Percentiles rank a stretch among this genome's conserved stretches.
phyloP scores from a whole-genome alignment of 2,888 invertebrate species.

The Pachymerium ferrugineum region DNA sequence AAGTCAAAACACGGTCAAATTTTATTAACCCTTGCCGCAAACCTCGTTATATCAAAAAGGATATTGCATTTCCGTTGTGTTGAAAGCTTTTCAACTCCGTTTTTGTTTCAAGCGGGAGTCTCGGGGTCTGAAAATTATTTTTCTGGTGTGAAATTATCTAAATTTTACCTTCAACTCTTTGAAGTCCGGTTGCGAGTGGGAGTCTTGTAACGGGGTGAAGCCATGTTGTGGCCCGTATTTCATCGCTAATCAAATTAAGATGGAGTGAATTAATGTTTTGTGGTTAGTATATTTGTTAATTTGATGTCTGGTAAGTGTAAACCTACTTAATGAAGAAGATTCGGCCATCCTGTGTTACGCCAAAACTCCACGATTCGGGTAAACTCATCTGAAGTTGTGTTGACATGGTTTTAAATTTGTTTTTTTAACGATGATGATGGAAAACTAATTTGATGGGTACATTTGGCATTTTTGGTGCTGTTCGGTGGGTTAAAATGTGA shows the following conservation, averaged over 20 bases:
- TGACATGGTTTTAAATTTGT: neutral
- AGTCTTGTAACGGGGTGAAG: conserved; percentile 9
- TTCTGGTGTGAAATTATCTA: neutral
- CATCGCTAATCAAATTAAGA: neutral
- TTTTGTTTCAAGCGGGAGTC: too few species aligned
- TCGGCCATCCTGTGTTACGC: neutral
- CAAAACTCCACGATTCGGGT: conserved; percentile 25
- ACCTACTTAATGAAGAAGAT: conserved; percentile 14
- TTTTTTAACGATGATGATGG: too few species aligned
- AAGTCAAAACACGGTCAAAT: neutral
- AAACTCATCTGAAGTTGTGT: conserved; percentile 4
- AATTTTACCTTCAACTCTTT: neutral
- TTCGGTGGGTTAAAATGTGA: neutral
- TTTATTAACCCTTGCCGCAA: neutral
- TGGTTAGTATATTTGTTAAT: neutral
- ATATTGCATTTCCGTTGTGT: too few species aligned
- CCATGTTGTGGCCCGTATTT: neutral
- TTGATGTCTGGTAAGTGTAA: too few species aligned
- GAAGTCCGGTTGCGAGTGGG: neutral
- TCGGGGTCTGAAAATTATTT: too few species aligned
- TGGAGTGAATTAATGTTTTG: neutral
- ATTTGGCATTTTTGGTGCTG: neutral
- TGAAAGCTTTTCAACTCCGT: too few species aligned
- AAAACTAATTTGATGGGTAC: neutral
- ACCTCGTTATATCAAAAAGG: too few species aligned